These are phyloP conservation scores for Centroberyx gerrardi DNA, from an alignment of 2,797 vertebrate species.

Conservation along the genomic window DNA sequence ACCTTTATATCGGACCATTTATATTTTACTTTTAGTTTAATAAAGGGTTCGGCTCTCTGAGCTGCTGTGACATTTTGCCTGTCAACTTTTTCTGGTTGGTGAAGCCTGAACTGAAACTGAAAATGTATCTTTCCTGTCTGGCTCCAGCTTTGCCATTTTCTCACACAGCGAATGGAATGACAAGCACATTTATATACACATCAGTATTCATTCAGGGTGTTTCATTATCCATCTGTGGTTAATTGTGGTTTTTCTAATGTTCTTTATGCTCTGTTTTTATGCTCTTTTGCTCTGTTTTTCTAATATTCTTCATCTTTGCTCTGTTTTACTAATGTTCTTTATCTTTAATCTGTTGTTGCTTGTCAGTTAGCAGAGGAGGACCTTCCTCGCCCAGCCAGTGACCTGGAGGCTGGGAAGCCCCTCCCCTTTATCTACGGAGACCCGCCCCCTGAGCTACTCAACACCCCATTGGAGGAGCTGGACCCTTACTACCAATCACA, in stretches of 20 bases:
- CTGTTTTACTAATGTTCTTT: not conserved
- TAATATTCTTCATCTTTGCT: not conserved
- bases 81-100: no score
- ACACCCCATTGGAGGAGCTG: constrained; percentile 92
- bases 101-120: no score
- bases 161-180: no score
- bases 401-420: constrained; percentile 93
- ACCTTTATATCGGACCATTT: no score
- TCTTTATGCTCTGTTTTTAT: constrained; percentile 3
- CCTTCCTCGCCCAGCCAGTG: constrained; percentile 87
- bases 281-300: not conserved
- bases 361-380: constrained; percentile 86
- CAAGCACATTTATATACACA: no score
- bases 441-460: constrained; percentile 87
- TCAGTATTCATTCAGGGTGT: no score
- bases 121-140: not conserved
- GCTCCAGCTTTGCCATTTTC: no score
- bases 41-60: no score
- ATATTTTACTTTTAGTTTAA: no score
- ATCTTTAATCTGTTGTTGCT: not conserved
- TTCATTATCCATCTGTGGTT: no score
- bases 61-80: no score
- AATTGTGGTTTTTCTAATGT: not conserved
- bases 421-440: constrained; percentile 96
- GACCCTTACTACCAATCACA: constrained; percentile 94